Base-by-base conservation (phyloP, 2,888 invertebrate genomes). In the Leptopilina syphax region DNA sequence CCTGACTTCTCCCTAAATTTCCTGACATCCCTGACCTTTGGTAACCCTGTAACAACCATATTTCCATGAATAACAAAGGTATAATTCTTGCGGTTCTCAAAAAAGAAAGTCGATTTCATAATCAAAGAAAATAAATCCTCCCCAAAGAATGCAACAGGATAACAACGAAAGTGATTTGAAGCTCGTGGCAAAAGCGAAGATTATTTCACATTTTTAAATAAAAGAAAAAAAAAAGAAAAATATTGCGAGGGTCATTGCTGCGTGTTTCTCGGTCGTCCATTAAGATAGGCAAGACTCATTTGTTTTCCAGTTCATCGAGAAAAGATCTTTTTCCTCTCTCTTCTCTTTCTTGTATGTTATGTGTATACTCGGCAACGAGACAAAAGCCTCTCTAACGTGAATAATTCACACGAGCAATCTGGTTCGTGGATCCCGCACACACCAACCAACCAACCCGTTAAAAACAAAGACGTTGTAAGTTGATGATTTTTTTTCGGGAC, bases 391-490 rank as follows among this genome's bases (percentile, higher is more conserved):
- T 50, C 50, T n/a, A 67, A 67, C 6, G 18, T 41, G 76, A 77
- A 82, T 83, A 84, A 84, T 79, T 84, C 84, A 84, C 84, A 80
- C 50, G 50, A 4, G 79, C 82, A 82, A 84, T 82, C 84, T 79
- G 84, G 80, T 82, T 80, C 82, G 80, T 81, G 81, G 80, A 82
- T 84, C 80, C 82, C 80, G 77, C 79, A 78, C 84, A 67, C 79
- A 34, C 34, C 34, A 34, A 18, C 34, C 34, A 34, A 18, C 18
- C 18, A 34, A 34, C 34, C 34, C 34, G 34, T 34, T 34, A 77
- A 77, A 50, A 80, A 84, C 81, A 81, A 78, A 81, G 83, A 81
- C 82, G 76, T 82, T 44, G 44, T 44, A 44, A 83, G 80, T 79
- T 78, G 80, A 60, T 82, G 78, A 80, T 73, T 81, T 83, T 78